Percentiles rank a stretch among this genome's conserved stretches.
These are phyloP conservation scores for Antrozous pallidus DNA, from an alignment of 2,797 vertebrate genomes.

Conservation along the genomic window DNA sequence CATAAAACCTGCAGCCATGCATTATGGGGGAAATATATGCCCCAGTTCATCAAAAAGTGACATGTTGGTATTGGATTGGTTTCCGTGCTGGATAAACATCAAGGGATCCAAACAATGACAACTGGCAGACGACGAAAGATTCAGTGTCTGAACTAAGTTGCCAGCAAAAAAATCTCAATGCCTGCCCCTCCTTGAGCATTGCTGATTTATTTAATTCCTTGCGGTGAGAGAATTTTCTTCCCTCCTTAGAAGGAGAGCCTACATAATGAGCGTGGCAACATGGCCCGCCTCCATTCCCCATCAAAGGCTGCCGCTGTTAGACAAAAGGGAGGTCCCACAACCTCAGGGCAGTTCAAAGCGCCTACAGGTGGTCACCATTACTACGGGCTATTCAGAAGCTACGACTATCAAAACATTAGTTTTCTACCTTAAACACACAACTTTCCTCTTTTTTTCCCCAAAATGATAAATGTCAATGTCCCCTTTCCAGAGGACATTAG, in stretches of 20 bases:
- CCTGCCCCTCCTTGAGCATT: background rate
- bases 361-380: background rate
- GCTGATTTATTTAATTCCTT: background rate
- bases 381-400: background rate
- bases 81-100: background rate
- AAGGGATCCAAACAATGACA: conserved; percentile 19
- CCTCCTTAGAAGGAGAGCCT: background rate
- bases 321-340: background rate
- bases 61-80: conserved; percentile 8
- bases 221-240: background rate
- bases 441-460: background rate
- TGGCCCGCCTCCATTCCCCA: background rate
- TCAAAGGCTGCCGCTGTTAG: background rate
- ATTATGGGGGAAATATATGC: background rate
- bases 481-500: background rate
- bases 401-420: background rate
- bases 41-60: background rate
- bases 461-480: background rate
- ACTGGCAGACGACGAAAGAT: conserved; percentile 22
- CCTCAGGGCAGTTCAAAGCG: background rate
- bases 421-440: background rate
- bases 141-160: background rate
- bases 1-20: background rate
- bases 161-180: conserved; percentile 10
- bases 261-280: background rate